Evolutionary conservation across 2,113 vertebrate species (phyloP), one percentile per base, ranked within the genome.

Genomic region (Ceyx margarethae): DNA sequence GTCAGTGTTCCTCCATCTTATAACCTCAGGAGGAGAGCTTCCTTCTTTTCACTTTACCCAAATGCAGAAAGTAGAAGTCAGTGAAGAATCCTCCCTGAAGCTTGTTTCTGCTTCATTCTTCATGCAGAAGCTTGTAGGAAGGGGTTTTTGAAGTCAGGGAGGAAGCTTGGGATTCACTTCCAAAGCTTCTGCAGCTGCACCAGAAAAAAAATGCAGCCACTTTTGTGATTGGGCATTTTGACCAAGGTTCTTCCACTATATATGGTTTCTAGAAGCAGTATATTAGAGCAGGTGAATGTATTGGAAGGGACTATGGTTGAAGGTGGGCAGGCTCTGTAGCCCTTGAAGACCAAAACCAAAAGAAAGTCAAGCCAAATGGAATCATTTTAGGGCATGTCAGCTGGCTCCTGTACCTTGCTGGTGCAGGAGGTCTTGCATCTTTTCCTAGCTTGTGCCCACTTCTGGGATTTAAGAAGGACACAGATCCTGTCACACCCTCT

Each of bases 1-100:
- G 95, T 94, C 85, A 66, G 74, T 91, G 84, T 61, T 93, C 51
- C 65, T 93, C 85, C 95, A 69, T 94, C 69, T 90, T 91, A 86
- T 4, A 92, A 85, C 26, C 64, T 89, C 65, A 50, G 66, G 77
- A 81, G 58, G 57, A 69, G 67, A 62, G 31, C 71, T 95, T 88
- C 45, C 64, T 94, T 89, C 74, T 92, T 89, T 92, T 50, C 66
- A 42, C 18, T 91, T 79, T 79, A 68, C 82, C 58, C 48, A 74
- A 61, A 60, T 42, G 8, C 3, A 75, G 56, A 77, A 89, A 64
- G 25, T 45, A 76, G 42, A 78, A 81, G 48, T 31, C 43, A 60
- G 13, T 64, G 64, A 60, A 89, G 51, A 80, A 71, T 81, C 21
- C 21, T 62, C 54, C 68, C 19, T 77, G 51, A 87, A 82, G 16